Conservation (phyloP, 2,113 vertebrate species). For the Tachysurus vachellii region DNA sequence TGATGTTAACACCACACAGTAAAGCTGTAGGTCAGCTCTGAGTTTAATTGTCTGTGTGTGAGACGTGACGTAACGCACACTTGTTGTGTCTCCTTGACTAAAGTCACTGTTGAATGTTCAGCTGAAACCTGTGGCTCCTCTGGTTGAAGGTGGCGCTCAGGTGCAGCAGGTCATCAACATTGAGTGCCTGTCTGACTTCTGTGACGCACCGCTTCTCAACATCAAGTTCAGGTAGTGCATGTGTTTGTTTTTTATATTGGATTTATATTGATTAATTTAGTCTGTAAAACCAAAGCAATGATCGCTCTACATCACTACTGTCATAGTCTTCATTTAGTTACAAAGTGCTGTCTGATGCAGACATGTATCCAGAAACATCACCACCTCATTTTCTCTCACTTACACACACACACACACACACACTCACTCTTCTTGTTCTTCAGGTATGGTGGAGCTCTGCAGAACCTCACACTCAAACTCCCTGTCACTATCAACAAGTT, state of each 20-base stretch:
- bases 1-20: neutral
- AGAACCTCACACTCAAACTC: slow-evolving; percentile 86
- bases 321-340: neutral
- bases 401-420: neutral
- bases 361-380: neutral
- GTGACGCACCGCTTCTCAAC: slow-evolving; percentile 80
- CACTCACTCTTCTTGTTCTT: neutral
- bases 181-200: slow-evolving; percentile 86
- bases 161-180: slow-evolving; percentile 94
- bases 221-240: slow-evolving; percentile 84
- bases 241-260: too few species aligned
- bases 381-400: neutral
- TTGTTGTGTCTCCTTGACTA: slow-evolving; percentile 11
- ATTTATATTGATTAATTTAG: neutral
- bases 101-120: slow-evolving; percentile 8
- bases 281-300: neutral
- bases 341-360: neutral
- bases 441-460: slow-evolving; percentile 87
- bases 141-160: slow-evolving; percentile 91
- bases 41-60: neutral
- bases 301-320: neutral
- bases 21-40: neutral
- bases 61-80: too few species aligned
- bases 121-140: slow-evolving; percentile 9
- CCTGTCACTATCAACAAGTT: slow-evolving; percentile 93